Conservation (phyloP, 2,888 invertebrate genomes). For the Protodeltote pygarga region DNA sequence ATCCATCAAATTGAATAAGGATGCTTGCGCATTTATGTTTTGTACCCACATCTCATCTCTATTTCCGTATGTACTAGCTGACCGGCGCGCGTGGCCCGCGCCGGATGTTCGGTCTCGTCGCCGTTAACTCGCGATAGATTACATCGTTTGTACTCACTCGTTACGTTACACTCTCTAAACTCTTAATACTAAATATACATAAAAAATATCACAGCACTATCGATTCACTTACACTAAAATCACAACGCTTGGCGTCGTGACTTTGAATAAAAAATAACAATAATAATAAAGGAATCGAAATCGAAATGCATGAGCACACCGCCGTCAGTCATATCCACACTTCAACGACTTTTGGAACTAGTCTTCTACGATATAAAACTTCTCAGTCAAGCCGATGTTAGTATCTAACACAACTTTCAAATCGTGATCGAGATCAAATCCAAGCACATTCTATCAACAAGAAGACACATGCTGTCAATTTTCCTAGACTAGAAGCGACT, state of each 20-base stretch:
- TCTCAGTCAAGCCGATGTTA: slow-evolving; percentile 16
- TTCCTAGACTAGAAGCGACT: slow-evolving; percentile 41
- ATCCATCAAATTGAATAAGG: slow-evolving; percentile 41
- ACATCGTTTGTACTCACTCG: slow-evolving; percentile 80
- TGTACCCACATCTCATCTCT: slow-evolving; percentile 51
- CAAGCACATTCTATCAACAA: slow-evolving; percentile 13
- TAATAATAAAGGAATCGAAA: slow-evolving; percentile 79
- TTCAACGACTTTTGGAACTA: slow-evolving; percentile 14
- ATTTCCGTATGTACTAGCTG: slow-evolving; percentile 39
- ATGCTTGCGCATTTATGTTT: slow-evolving; percentile 43
- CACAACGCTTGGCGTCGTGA: slow-evolving; percentile 77
- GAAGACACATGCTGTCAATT: slow-evolving; percentile 19
- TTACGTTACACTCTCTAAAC: slow-evolving; percentile 71
- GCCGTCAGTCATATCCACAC: slow-evolving; percentile 54
- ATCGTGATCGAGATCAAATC: slow-evolving; percentile 27
- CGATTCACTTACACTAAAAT: slow-evolving; percentile 85
- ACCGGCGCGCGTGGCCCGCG: slow-evolving; percentile 29
- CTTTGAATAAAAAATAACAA: slow-evolving; percentile 66
- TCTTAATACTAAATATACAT: slow-evolving; percentile 83
- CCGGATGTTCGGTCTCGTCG: slow-evolving; percentile 38
- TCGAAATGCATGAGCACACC: slow-evolving; percentile 73
- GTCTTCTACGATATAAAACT: slow-evolving; percentile 2
- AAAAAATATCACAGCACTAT: slow-evolving; percentile 87
- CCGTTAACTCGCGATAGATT: slow-evolving; percentile 61
- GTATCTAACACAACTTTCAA: slow-evolving; percentile 18